phyloP scores from a whole-genome alignment of 2,113 vertebrate species.

The Pygoscelis antarcticus region DNA sequence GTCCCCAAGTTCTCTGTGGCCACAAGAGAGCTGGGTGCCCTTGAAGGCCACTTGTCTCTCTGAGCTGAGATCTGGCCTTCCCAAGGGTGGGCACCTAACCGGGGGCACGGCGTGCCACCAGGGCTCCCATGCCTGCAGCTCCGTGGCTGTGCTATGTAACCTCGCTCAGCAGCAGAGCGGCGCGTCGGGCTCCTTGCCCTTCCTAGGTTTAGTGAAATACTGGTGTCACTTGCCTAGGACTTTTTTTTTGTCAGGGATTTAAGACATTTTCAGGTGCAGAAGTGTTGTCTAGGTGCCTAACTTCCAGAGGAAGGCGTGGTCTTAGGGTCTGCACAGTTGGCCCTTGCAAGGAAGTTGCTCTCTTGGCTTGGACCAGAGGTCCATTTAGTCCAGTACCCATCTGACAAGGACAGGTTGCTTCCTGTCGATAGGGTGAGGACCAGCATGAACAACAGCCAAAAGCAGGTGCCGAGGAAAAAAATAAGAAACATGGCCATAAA shows the following conservation, averaged over 20 bases:
- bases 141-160: background rate
- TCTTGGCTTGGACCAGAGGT: background rate
- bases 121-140: background rate
- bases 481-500: background rate
- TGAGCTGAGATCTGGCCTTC: background rate
- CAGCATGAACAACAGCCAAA: background rate
- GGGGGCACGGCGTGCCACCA: fast-evolving
- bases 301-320: background rate
- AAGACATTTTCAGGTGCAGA: background rate
- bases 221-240: background rate
- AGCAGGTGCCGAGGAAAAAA: background rate
- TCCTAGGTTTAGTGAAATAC: background rate
- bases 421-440: background rate
- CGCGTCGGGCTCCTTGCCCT: fast-evolving
- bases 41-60: background rate
- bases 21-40: background rate
- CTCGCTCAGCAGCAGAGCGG: background rate
- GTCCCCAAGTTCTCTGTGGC: background rate
- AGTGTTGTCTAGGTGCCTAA: background rate
- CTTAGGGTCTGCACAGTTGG: background rate
- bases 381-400: background rate
- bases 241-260: background rate
- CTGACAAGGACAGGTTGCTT: background rate
- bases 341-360: background rate
- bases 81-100: background rate